Evolutionary conservation across 1,140 invertebrate genomes (phyloP), one percentile per base, ranked within the genome.

Genomic region (Magallana ariakensis): DNA sequence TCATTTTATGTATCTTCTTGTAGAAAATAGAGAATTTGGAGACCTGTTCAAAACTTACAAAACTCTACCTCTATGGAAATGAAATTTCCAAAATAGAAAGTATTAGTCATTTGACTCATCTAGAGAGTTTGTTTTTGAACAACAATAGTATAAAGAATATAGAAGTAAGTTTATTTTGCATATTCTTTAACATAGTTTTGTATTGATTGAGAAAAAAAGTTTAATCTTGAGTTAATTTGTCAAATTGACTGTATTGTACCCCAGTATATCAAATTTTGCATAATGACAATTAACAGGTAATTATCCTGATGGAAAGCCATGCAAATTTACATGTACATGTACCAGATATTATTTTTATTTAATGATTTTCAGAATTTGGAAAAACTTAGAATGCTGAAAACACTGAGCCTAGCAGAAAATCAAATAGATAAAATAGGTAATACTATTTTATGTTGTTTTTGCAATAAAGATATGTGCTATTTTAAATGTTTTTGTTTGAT

Each of bases 401-500:
- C 94, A 83, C 85, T 95, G 55, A 95, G 95, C 89, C 85, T 95
- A 66, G 94, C 94, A 83, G 93, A 93, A 89, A 95, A 95, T 87
- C 88, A 89, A 54, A 95, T 95, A 82, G 88, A 92, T 26, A 92
- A 92, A 91, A 94, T 95, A 87, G 94, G 94, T 94, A 91, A 92
- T 22, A 10, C 33, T 56, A 55, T 11, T 5, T 5, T 46, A 4
- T 46, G 1, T 2, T 46, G 33, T 46, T 2, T 46, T 46, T 46
- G 33, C 33, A 46, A 46, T 4, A 4, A 46, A 4, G 33, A 46
- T 46, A 2, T 46, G 33, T 46, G 33, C 33, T 46, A 46, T 46
- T 46, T 4, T 46, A 46, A 46, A 5, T 46, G 33, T 46, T 46
- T 46, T 33, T 46, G 2, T 46, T 33, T 46, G 2, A 46, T 46